Percentiles rank a stretch among this genome's conserved stretches.
These are phyloP conservation scores for Hydrocynus forskahlii DNA, from an alignment of 2,797 vertebrate species.

Conservation along the genomic window DNA sequence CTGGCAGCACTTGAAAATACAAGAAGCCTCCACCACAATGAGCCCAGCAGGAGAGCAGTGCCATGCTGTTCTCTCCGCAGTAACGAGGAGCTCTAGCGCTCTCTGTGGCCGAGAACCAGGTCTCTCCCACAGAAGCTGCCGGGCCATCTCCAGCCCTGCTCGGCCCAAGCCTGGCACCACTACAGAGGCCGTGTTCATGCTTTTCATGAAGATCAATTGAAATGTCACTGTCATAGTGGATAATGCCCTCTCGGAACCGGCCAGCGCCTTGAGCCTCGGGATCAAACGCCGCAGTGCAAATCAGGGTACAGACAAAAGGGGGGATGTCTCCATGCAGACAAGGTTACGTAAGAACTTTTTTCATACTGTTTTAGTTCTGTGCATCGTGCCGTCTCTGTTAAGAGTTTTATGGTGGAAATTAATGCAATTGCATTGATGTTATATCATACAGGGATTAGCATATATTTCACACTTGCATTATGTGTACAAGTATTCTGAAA, in stretches of 20 bases:
- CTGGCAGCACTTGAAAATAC: conserved; percentile 33
- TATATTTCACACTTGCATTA: conserved; percentile 44
- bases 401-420: conserved; percentile 35
- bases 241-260: conserved; percentile 50
- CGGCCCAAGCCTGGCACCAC: conserved; percentile 49
- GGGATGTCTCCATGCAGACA: conserved; percentile 22
- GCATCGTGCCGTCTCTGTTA: conserved; percentile 12
- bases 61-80: background rate
- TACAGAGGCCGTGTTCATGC: conserved; percentile 40
- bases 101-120: conserved; percentile 35
- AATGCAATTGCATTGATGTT: conserved; percentile 26
- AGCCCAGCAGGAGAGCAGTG: conserved; percentile 21
- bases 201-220: conserved; percentile 59
- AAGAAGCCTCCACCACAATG: conserved; percentile 8
- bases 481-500: conserved; percentile 10
- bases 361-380: conserved; percentile 29
- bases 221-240: conserved; percentile 56
- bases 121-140: conserved; percentile 31
- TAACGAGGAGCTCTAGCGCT: conserved; percentile 14
- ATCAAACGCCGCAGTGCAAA: conserved; percentile 51
- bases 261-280: conserved; percentile 46
- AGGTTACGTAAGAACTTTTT: conserved; percentile 32
- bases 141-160: conserved; percentile 28
- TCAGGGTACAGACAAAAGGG: conserved; percentile 40
- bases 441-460: conserved; percentile 27